Evolutionary conservation across 2,797 vertebrate genomes (phyloP).

Genomic region (Sandelia bainsii): DNA sequence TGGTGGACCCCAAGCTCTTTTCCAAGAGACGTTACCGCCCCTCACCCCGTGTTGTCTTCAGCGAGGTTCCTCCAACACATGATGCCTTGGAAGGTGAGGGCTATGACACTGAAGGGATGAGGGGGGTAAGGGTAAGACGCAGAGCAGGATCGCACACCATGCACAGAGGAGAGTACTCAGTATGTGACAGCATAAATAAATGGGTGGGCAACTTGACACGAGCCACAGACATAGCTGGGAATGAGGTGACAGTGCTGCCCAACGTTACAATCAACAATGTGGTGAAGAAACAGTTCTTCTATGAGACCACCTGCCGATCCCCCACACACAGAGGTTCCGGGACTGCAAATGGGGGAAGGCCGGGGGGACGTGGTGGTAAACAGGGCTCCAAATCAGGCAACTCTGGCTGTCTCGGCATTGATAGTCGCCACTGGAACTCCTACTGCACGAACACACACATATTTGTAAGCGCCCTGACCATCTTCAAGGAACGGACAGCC

Average conservation of each 20-base stretch:
- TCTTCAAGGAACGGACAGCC: conserved; percentile 90
- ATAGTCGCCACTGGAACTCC: conserved; percentile 97
- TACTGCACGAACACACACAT: conserved; percentile 98
- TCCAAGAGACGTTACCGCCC: conserved; percentile 90
- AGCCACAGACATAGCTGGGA: conserved; percentile 94
- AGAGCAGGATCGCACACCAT: conserved; percentile 83
- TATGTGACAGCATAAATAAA: conserved; percentile 94
- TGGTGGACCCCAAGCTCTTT: conserved; percentile 93
- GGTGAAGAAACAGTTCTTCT: conserved; percentile 96
- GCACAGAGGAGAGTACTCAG: conserved; percentile 95
- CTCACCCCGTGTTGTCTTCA: conserved; percentile 94
- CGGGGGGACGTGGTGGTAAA: conserved; percentile 56
- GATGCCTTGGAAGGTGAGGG: conserved; percentile 75
- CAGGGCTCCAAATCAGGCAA: conserved; percentile 84
- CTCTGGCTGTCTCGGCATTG: conserved; percentile 94
- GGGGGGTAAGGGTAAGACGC: conserved; percentile 84
- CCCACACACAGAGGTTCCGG: conserved; percentile 69
- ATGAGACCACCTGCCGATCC: conserved; percentile 92
- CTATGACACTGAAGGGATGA: conserved; percentile 63
- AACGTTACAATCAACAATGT: conserved; percentile 94
- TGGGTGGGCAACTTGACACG: conserved; percentile 95
- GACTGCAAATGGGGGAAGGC: conserved; percentile 31
- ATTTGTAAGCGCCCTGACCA: conserved; percentile 95
- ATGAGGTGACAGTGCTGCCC: conserved; percentile 93
- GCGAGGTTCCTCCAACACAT: conserved; percentile 88